Percentiles rank a stretch among this genome's conserved stretches.
Conservation (phyloP, 2,797 vertebrate species). For the Gymnodraco acuticeps region DNA sequence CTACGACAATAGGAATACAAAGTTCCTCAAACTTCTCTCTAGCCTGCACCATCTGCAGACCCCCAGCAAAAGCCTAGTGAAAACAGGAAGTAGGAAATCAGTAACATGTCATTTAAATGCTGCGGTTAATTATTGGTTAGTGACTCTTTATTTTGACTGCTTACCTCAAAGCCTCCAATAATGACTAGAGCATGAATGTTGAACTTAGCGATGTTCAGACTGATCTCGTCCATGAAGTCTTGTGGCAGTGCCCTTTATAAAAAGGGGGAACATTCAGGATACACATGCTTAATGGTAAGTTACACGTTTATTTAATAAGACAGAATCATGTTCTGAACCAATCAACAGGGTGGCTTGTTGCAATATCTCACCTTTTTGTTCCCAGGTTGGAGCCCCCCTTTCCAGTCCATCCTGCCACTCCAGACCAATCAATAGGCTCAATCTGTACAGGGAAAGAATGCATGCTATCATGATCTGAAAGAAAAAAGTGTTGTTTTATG, state of each 20-base stretch:
- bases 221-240: slow-evolving; percentile 90
- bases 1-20: slow-evolving; percentile 89
- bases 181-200: slow-evolving; percentile 92
- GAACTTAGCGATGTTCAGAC: slow-evolving; percentile 87
- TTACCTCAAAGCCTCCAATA: slow-evolving; percentile 95
- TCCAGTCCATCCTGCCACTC: slow-evolving; percentile 93
- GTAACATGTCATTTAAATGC: not conserved
- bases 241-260: slow-evolving; percentile 82
- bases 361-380: slow-evolving; percentile 90
- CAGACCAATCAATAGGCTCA: slow-evolving; percentile 90
- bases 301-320: slow-evolving; percentile 1
- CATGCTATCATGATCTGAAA: not conserved
- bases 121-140: not conserved
- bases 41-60: slow-evolving; percentile 89
- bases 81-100: slow-evolving; percentile 15
- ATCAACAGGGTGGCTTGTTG: not conserved
- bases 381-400: slow-evolving; percentile 94
- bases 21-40: slow-evolving; percentile 90
- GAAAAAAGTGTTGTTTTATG: not conserved
- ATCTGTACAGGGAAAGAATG: slow-evolving; percentile 80
- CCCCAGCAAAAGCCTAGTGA: slow-evolving; percentile 86
- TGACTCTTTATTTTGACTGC: not conserved
- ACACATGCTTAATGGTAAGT: not conserved
- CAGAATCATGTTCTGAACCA: not conserved
- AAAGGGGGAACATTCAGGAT: slow-evolving; percentile 12